phyloP scores from a whole-genome alignment of 2,113 vertebrate genomes.

The Nothocercus julius region DNA sequence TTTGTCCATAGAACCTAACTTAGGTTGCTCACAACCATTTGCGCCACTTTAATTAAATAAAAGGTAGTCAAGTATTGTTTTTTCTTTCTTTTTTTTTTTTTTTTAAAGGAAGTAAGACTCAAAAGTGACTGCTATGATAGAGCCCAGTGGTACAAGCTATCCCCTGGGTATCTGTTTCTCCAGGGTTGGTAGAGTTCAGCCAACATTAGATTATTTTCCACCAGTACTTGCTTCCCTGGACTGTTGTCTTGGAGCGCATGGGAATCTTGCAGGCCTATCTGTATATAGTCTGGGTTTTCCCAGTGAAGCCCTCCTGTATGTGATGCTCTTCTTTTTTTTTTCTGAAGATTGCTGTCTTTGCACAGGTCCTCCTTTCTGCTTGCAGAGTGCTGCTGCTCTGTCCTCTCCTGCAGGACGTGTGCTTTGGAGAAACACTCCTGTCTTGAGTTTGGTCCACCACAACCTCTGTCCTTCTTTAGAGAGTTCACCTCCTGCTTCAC shows the following conservation, averaged over 20 bases:
- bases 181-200: background rate
- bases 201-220: background rate
- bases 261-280: background rate
- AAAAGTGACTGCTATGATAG: background rate
- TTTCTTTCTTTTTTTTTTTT: background rate
- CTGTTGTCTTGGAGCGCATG: background rate
- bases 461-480: background rate
- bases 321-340: background rate
- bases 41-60: background rate
- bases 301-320: background rate
- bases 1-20: background rate
- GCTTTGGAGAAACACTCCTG: background rate
- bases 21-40: background rate
- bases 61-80: background rate
- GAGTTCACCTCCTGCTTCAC: background rate
- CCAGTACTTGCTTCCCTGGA: background rate
- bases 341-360: background rate
- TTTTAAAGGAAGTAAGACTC: background rate
- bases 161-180: background rate
- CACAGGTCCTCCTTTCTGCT: background rate
- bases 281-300: background rate
- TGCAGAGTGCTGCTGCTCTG: background rate
- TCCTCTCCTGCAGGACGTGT: background rate
- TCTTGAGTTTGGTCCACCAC: background rate
- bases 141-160: background rate